Evolutionary conservation across 2,113 vertebrate genomes (phyloP).

Genomic region (Sander vitreus): DNA sequence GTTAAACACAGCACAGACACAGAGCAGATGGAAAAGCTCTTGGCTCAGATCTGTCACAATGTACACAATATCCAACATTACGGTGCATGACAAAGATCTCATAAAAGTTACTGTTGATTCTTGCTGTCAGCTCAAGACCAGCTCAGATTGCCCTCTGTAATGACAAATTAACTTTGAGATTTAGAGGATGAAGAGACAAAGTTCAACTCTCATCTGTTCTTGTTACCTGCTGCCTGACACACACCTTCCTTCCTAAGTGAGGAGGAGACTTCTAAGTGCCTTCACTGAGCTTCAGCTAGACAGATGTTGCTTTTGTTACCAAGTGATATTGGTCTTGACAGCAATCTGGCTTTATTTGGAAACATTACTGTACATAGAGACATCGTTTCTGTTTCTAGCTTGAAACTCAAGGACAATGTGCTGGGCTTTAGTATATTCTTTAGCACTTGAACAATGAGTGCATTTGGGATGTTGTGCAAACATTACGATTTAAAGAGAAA

Average conservation of each 20-base stretch:
- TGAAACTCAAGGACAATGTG: conserved; percentile 46
- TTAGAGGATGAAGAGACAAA: conserved; percentile 19
- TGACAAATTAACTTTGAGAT: conserved; percentile 43
- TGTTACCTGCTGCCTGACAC: conserved; percentile 51
- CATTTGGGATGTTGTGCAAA: conserved; percentile 8
- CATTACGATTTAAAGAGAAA: background rate
- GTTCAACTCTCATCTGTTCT: conserved; percentile 50
- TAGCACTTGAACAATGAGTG: background rate
- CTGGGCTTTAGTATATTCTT: background rate
- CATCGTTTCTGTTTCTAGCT: conserved; percentile 7
- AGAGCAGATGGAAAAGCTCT: conserved; percentile 44
- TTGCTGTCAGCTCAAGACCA: conserved; percentile 6
- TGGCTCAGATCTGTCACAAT: background rate
- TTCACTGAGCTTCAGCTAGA: conserved; percentile 56
- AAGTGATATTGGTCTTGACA: conserved; percentile 55
- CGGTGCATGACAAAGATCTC: conserved; percentile 10
- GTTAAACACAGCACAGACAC: background rate
- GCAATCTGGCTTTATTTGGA: conserved; percentile 53
- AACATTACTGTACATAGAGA: conserved; percentile 3
- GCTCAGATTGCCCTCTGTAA: conserved; percentile 18
- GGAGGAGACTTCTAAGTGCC: conserved; percentile 38
- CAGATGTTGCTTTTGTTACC: conserved; percentile 61
- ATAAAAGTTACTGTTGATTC: conserved; percentile 14
- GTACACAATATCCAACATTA: conserved; percentile 12
- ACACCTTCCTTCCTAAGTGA: conserved; percentile 33